phyloP scores from a whole-genome alignment of 1,140 invertebrate species.

The Ceratitis capitata region DNA sequence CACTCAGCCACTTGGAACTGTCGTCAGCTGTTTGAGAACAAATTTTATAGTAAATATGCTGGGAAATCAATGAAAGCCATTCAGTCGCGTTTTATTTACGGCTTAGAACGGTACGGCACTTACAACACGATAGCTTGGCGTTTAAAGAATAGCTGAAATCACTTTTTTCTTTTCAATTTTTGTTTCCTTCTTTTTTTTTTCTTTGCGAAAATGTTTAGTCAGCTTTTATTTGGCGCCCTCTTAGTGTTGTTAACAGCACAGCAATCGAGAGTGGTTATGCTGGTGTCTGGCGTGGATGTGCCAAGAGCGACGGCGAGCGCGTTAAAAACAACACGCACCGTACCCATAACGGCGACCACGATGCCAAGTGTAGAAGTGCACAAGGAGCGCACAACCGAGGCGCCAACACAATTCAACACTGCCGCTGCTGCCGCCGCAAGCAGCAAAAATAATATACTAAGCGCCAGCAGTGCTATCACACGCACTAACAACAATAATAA shows the following conservation, averaged over 20 bases:
- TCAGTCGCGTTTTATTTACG: not conserved
- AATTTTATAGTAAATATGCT: not conserved
- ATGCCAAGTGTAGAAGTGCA: not conserved
- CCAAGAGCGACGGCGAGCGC: not conserved
- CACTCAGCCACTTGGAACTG: not conserved
- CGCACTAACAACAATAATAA: not conserved
- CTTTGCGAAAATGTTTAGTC: not conserved
- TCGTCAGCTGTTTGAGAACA: not conserved
- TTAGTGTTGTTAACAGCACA: not conserved
- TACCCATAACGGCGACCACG: not conserved
- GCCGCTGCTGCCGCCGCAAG: not conserved
- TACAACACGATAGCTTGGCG: not conserved
- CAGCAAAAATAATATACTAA: conserved; percentile 9
- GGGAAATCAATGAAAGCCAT: not conserved
- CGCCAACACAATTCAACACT: not conserved
- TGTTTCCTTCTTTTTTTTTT: too few relatives aligned
- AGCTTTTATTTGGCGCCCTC: not conserved
- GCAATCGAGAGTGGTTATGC: too few relatives aligned
- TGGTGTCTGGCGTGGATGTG: too few relatives aligned
- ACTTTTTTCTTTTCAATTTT: too few relatives aligned
- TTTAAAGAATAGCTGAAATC: not conserved
- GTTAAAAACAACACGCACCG: not conserved
- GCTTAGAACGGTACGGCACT: not conserved
- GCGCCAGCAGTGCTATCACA: not conserved
- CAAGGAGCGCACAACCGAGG: not conserved